Percentiles rank a stretch among this genome's conserved stretches.
These are phyloP conservation scores for Antrozous pallidus DNA, from an alignment of 2,797 vertebrate species.

Conservation along the genomic window DNA sequence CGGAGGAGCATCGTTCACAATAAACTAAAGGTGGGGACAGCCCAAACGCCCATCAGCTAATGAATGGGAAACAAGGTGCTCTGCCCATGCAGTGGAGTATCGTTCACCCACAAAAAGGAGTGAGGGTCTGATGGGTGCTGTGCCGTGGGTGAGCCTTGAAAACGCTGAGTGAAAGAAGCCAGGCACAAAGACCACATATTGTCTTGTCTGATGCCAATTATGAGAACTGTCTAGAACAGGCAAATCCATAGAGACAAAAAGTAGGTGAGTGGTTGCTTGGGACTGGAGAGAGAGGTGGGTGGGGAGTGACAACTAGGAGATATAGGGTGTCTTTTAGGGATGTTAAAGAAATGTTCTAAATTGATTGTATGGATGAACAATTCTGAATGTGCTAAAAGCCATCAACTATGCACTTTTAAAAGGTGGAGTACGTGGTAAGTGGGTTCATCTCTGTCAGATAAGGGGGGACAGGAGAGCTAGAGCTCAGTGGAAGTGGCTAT, in stretches of 20 bases:
- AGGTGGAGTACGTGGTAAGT: too few relatives aligned
- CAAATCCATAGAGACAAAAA: neutral
- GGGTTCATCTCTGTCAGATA: neutral
- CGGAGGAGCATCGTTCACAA: neutral
- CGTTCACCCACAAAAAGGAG: neutral
- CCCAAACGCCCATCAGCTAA: neutral
- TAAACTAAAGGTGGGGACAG: neutral
- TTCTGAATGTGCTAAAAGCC: neutral
- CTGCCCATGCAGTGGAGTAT: fast-evolving
- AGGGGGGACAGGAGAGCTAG: neutral
- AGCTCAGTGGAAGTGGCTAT: neutral
- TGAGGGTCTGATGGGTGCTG: neutral
- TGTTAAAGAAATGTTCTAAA: neutral
- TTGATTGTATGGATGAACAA: neutral
- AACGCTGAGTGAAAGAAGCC: neutral
- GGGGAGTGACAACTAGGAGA: neutral
- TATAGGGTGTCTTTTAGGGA: neutral
- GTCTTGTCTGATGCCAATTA: neutral
- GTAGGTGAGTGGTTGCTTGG: neutral
- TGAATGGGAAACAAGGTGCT: neutral
- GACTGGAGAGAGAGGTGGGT: too few relatives aligned
- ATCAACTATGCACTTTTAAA: neutral
- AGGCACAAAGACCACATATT: neutral
- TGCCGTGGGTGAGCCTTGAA: neutral
- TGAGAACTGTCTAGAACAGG: neutral